A percentile compares a stretch with the other conserved stretches of the same genome.
These are phyloP conservation scores for Pangasianodon gigas DNA, from an alignment of 2,113 vertebrate species.

Conservation along the genomic window DNA sequence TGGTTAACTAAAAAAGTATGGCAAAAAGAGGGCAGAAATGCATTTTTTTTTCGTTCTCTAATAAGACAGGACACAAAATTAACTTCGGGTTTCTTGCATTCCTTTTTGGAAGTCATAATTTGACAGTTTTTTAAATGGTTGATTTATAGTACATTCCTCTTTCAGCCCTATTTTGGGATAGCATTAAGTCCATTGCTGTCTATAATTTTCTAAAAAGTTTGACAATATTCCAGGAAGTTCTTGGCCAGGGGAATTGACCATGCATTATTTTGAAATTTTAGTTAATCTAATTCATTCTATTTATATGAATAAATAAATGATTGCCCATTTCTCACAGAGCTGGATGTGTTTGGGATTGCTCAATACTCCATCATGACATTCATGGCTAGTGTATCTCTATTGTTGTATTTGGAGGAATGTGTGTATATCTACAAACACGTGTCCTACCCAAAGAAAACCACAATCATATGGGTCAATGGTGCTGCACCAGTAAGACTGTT, in stretches of 20 bases:
- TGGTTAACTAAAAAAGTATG: not conserved
- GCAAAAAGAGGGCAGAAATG: not conserved
- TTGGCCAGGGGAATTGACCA: not conserved
- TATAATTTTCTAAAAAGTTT: not conserved
- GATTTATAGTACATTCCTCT: not conserved
- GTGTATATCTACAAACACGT: slow-evolving; percentile 79
- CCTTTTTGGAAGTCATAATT: not conserved
- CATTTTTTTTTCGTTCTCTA: not conserved
- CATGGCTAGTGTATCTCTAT: slow-evolving; percentile 75
- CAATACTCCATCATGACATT: slow-evolving; percentile 80
- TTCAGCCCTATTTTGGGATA: not conserved
- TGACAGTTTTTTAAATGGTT: not conserved
- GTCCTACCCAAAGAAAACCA: slow-evolving; percentile 77
- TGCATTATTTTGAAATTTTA: not conserved
- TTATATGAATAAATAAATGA: not conserved
- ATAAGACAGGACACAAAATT: not conserved
- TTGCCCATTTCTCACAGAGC: slow-evolving; percentile 63
- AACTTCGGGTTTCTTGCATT: no score
- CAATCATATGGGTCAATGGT: slow-evolving; percentile 83
- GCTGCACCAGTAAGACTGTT: slow-evolving; percentile 79
- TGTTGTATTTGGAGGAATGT: slow-evolving; percentile 82
- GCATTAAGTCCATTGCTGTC: not conserved
- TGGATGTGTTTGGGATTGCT: slow-evolving; percentile 74
- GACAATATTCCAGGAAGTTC: not conserved
- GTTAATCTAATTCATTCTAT: not conserved